Conservation (phyloP, 2,113 vertebrate genomes). For the Ailurus styani region DNA sequence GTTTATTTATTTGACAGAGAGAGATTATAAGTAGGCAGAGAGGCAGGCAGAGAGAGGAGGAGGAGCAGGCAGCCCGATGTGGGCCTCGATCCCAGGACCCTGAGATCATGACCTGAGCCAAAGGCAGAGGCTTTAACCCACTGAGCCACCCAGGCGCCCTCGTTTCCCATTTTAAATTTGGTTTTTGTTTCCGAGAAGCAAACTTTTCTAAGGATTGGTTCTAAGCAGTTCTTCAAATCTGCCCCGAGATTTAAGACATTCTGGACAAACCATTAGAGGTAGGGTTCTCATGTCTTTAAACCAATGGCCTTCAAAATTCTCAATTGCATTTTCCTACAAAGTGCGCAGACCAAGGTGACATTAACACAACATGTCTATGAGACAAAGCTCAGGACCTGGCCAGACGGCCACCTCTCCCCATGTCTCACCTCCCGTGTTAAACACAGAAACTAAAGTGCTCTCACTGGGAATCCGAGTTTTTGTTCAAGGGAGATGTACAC, state of each 20-base stretch:
- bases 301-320: background rate
- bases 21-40: no score
- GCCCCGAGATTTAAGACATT: background rate
- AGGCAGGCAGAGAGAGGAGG: no score
- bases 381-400: no score
- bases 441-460: background rate
- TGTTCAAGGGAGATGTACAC: background rate
- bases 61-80: no score
- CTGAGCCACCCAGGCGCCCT: no score
- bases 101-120: no score
- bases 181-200: background rate
- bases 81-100: no score
- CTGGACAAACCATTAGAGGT: background rate
- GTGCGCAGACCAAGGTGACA: background rate
- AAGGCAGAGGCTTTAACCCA: no score
- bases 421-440: background rate
- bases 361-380: background rate
- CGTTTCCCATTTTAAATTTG: background rate
- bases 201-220: background rate
- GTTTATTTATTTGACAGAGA: no score
- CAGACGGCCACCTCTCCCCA: background rate
- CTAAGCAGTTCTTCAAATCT: background rate
- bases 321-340: background rate
- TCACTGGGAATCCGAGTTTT: background rate
- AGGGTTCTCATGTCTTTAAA: background rate